A percentile compares a stretch with the other conserved stretches of the same genome.
phyloP scores from a whole-genome alignment of 2,797 vertebrate genomes.

The Chloroceryle amazona region DNA sequence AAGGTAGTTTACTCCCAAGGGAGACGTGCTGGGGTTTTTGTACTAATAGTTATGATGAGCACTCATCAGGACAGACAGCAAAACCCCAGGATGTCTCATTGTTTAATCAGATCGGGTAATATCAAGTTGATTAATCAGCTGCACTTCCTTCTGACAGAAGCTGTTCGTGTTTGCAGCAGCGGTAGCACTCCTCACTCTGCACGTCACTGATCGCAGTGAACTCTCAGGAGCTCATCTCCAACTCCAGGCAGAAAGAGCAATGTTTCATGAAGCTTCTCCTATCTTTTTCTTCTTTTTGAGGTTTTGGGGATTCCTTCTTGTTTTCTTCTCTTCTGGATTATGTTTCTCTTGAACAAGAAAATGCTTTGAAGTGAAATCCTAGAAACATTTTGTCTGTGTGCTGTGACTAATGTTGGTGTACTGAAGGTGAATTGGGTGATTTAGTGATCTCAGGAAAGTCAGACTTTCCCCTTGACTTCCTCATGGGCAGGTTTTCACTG shows the following conservation, averaged over 20 bases:
- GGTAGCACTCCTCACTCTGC: constrained; percentile 28
- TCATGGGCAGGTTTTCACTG: background rate
- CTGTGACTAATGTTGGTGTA: background rate
- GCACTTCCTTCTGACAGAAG: constrained; percentile 71
- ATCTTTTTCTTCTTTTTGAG: background rate
- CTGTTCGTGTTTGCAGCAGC: constrained; percentile 10
- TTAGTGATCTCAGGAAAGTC: background rate
- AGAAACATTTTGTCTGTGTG: background rate
- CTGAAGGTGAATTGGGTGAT: rapidly evolving
- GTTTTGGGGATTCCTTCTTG: background rate
- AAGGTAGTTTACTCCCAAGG: constrained; percentile 84
- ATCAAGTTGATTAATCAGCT: constrained; percentile 83
- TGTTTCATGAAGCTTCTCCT: background rate
- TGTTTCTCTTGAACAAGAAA: background rate
- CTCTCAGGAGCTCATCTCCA: background rate
- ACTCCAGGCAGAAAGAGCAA: background rate
- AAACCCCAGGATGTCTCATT: constrained; percentile 84
- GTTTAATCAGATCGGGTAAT: constrained; percentile 85
- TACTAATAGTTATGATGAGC: constrained; percentile 81
- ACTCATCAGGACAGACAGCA: constrained; percentile 80
- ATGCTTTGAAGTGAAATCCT: background rate
- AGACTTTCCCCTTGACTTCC: background rate
- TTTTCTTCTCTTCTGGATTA: background rate
- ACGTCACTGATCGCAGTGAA: background rate
- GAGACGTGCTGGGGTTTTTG: constrained; percentile 79